phyloP scores from a whole-genome alignment of 2,797 vertebrate species.

The Pangasius mekongensis region DNA sequence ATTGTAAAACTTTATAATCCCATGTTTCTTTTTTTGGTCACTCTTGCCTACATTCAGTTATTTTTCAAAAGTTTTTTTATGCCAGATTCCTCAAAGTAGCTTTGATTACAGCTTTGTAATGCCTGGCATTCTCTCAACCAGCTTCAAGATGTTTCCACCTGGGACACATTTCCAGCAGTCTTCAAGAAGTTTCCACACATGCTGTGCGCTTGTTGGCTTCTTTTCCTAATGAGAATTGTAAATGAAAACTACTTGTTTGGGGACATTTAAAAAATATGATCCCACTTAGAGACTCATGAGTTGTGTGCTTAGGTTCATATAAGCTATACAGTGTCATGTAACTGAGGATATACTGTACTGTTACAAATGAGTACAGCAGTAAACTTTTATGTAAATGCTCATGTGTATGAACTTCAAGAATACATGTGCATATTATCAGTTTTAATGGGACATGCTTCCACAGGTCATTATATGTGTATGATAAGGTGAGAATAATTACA shows the following conservation, averaged over 20 bases:
- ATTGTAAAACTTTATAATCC: background rate
- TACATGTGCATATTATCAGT: background rate
- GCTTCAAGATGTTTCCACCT: slow-evolving; percentile 3
- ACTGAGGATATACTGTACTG: background rate
- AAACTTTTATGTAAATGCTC: background rate
- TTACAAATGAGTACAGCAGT: background rate
- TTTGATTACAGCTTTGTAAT: slow-evolving; percentile 1
- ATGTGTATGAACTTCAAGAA: background rate
- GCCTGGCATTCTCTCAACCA: background rate
- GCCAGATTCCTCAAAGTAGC: background rate
- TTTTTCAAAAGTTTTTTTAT: background rate
- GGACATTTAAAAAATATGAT: background rate
- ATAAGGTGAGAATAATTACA: background rate
- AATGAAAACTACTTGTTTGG: background rate
- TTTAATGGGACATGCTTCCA: background rate
- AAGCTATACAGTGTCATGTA: background rate
- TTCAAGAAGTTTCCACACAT: slow-evolving; percentile 9
- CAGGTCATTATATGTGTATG: background rate
- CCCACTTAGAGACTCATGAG: background rate
- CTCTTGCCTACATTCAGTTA: background rate
- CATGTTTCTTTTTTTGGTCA: background rate
- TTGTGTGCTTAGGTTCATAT: background rate
- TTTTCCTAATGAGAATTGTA: background rate
- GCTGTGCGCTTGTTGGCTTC: background rate
- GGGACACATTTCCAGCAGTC: slow-evolving; percentile 3